Base-by-base conservation (phyloP, 64 coral and sea anemone genomes). In the Orbicella faveolata region DNA sequence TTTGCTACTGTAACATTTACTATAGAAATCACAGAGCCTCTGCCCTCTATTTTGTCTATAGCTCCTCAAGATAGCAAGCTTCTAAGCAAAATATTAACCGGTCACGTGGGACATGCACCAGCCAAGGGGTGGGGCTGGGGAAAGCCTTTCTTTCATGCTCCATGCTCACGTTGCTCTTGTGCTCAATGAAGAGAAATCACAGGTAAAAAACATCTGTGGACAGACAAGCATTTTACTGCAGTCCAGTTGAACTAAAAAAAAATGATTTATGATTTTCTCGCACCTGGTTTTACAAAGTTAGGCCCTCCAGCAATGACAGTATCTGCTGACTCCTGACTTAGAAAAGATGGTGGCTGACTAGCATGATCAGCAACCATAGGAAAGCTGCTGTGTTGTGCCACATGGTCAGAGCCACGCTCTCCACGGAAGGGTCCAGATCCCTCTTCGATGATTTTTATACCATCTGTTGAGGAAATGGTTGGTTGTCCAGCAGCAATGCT, bases 231-330 rank as follows among this genome's bases (percentile, higher is more conserved):
- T 30, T 1, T 23, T 67, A 23, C 17, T 67, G 17, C 6, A 8
- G 64, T 4, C 18, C 7, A 67, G 23, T 6, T 7, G 9, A 19
- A n/a, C 53, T 21, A 91, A 39, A 18, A 48, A 5, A 18, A 48
- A 5, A 82, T n/a, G 23, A 52, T 3, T 8, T 51, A 16, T 61
- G 34, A 51, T 3, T 10, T 34, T 10, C 34, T 8, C 36, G 87
- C 75, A 94, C 88, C 83, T 87, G 39, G 63, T 19, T 59, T 37
- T 1, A 87, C 25, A 74, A 87, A 73, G 23, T 67, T 76, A 48
- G 93, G 93, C 72, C 73, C 93, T 69, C 93, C 88, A 35, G 93
- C 88, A 57, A 92, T 76, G 13, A 91, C 68, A 59, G 82, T 91
- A 25, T 77, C 61, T 26, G 34, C 52, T 37, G 73, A 76, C 35